These are phyloP conservation scores for Stramonita haemastoma DNA, from an alignment of 2,888 invertebrate genomes.

Conservation along the genomic window DNA sequence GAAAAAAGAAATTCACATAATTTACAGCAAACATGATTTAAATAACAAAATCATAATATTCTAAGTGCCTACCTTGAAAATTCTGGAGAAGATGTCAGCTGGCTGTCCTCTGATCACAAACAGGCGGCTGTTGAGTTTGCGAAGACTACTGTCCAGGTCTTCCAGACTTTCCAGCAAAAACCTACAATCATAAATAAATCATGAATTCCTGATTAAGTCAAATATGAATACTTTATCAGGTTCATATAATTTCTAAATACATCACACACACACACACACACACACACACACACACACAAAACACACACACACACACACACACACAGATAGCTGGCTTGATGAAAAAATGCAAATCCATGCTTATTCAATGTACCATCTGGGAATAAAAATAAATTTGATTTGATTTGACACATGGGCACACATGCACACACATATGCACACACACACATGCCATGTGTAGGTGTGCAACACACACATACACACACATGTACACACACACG, in stretches of 20 bases:
- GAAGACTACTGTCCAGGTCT: constrained; percentile 87
- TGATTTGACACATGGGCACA: background rate
- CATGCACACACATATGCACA: background rate
- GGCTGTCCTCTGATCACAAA: constrained; percentile 93
- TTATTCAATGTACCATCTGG: no score
- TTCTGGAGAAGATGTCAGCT: constrained; percentile 89
- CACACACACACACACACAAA: background rate
- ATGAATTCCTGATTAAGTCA: background rate
- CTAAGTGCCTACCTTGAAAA: constrained; percentile 82
- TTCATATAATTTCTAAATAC: background rate
- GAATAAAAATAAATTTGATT: no score
- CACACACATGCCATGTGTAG: no score
- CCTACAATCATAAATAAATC: constrained; percentile 79
- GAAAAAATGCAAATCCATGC: no score
- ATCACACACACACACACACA: background rate
- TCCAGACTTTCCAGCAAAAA: constrained; percentile 91
- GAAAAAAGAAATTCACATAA: no score
- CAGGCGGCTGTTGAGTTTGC: constrained; percentile 88
- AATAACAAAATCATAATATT: no score
- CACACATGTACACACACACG: background rate
- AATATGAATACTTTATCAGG: background rate
- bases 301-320: background rate
- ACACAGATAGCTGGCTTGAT: no score
- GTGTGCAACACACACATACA: constrained; percentile 12
- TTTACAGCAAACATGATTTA: no score